These are phyloP conservation scores for Phlogophora meticulosa DNA, from an alignment of 2,888 invertebrate genomes.

Conservation along the genomic window DNA sequence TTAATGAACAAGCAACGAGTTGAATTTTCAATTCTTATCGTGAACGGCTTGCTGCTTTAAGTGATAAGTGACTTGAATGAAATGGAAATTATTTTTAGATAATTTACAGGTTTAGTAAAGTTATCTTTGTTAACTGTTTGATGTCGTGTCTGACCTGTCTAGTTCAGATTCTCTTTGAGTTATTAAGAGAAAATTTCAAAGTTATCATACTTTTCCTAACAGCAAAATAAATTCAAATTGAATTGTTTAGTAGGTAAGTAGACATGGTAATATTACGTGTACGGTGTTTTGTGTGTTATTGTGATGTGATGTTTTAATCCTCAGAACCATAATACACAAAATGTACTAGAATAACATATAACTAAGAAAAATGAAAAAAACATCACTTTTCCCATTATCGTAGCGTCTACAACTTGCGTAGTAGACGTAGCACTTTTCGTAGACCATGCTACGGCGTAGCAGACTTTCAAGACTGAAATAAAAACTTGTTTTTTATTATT, in stretches of 20 bases:
- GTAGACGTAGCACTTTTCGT: constrained; percentile 49
- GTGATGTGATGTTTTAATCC: fast-evolving
- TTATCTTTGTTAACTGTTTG: constrained; percentile 47
- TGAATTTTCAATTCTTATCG: constrained; percentile 62
- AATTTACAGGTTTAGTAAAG: constrained; percentile 40
- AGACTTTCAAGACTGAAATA: constrained; percentile 2
- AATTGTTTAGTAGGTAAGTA: not conserved
- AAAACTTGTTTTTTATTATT: not conserved
- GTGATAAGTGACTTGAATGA: constrained; percentile 32
- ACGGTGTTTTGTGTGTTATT: not conserved
- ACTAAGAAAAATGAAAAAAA: constrained; percentile 1
- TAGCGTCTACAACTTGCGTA: constrained; percentile 30
- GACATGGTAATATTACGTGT: not conserved
- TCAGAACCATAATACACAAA: not conserved
- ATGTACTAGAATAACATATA: too few relatives aligned
- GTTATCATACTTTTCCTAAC: not conserved
- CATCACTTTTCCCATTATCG: not conserved
- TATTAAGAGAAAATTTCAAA: constrained; percentile 20
- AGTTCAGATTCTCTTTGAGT: constrained; percentile 32
- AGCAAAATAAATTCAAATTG: not conserved
- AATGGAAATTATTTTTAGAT: constrained; percentile 54
- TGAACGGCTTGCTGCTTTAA: constrained; percentile 33
- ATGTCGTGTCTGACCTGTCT: constrained; percentile 44
- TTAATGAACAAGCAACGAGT: constrained; percentile 43
- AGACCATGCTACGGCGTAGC: constrained; percentile 57